Conservation (phyloP, 2,888 invertebrate genomes). For the Norana najaformis region DNA sequence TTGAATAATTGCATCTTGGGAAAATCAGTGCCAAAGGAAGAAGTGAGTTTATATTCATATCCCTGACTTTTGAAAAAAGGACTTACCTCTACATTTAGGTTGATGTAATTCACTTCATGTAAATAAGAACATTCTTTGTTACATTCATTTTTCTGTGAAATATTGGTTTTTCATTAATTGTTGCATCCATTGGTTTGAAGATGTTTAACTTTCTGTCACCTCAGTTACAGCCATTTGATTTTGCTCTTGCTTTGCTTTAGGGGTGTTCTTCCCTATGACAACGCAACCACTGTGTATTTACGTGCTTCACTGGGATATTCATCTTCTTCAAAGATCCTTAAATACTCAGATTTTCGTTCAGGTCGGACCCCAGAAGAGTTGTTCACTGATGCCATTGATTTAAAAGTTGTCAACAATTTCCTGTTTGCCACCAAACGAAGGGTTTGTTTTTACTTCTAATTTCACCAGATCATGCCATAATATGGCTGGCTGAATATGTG, state of each 20-base stretch:
- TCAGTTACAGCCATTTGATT: background rate
- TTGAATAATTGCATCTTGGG: background rate
- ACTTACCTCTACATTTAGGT: no score
- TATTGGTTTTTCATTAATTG: background rate
- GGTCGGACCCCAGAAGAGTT: conserved; percentile 50
- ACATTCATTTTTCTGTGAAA: background rate
- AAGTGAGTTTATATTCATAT: no score
- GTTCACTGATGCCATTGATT: conserved; percentile 76
- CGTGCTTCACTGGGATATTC: background rate
- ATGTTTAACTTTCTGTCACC: background rate
- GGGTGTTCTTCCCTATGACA: background rate
- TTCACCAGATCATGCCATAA: background rate
- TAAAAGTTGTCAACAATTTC: conserved; percentile 80
- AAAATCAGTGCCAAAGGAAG: background rate
- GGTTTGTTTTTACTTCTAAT: conserved; percentile 64
- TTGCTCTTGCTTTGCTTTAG: background rate
- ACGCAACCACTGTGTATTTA: background rate
- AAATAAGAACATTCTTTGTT: no score
- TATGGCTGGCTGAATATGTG: background rate
- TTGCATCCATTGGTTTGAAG: background rate
- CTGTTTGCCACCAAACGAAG: conserved; percentile 79
- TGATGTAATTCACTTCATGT: background rate
- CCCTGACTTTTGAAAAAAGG: no score
- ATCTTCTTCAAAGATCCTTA: conserved; percentile 8
- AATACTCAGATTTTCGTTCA: conserved; percentile 33